Evolutionary conservation across 2,797 vertebrate genomes (phyloP).

Genomic region (Ceyx erithaca): DNA sequence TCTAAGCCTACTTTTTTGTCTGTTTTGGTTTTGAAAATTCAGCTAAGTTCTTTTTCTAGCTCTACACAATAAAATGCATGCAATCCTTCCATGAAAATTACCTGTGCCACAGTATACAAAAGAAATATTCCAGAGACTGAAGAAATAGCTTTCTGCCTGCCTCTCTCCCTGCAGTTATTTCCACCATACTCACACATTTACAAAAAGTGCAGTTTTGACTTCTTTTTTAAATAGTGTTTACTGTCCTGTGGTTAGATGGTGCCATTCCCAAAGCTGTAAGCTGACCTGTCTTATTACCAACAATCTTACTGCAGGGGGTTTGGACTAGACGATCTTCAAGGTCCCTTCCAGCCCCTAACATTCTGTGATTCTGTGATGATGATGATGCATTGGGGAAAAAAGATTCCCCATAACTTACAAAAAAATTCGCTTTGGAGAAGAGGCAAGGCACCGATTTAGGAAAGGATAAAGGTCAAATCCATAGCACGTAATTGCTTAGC

Average conservation of each 20-base stretch:
- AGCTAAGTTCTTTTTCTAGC: background rate
- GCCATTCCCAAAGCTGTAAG: slow-evolving; percentile 13
- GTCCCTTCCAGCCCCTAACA: too few relatives aligned
- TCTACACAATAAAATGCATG: background rate
- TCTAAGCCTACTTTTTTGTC: background rate
- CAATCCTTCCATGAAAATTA: background rate
- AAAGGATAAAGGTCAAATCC: slow-evolving; percentile 10
- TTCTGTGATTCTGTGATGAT: background rate
- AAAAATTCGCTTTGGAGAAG: background rate
- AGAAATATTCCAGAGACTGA: background rate
- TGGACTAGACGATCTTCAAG: too few relatives aligned
- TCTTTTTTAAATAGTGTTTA: background rate
- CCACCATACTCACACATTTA: background rate
- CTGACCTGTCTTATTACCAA: background rate
- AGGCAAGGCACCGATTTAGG: background rate
- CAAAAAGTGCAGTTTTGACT: background rate
- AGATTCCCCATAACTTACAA: background rate
- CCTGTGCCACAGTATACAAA: background rate
- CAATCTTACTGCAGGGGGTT: background rate
- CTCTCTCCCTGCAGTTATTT: background rate
- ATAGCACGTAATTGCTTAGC: background rate
- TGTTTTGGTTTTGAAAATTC: background rate
- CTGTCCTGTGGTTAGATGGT: background rate
- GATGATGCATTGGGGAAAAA: background rate
- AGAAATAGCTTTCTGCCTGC: background rate